phyloP scores from a whole-genome alignment of 2,888 invertebrate genomes.

The Sialis lutaria region DNA sequence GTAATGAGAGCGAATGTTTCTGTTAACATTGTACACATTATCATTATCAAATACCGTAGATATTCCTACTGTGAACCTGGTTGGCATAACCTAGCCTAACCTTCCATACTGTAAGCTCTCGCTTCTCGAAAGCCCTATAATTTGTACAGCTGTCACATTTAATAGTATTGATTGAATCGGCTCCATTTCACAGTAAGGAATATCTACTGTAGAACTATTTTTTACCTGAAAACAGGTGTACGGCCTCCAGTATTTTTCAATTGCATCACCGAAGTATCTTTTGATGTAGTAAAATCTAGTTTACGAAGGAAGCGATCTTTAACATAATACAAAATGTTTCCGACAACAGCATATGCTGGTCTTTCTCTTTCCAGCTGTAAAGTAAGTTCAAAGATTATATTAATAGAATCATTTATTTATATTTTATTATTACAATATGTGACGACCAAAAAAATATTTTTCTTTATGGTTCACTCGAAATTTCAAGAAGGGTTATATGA shows the following conservation, averaged over 20 bases:
- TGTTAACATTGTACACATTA: too few species aligned
- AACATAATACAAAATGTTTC: constrained; percentile 86
- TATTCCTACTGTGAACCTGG: too few species aligned
- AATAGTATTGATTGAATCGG: not conserved
- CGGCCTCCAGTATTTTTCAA: constrained; percentile 66
- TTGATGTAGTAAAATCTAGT: constrained; percentile 83
- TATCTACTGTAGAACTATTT: not conserved
- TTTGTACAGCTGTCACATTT: too few species aligned
- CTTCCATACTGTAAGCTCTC: too few species aligned
- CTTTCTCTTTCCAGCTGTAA: constrained; percentile 80
- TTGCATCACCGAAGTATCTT: constrained; percentile 86
- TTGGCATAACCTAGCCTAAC: too few species aligned
- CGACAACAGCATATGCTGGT: constrained; percentile 88
- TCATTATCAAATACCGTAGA: not conserved
- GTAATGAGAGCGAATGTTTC: not conserved
- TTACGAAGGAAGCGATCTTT: constrained; percentile 84
- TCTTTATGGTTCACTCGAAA: too few species aligned
- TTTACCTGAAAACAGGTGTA: constrained; percentile 47
- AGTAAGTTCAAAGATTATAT: constrained; percentile 13
- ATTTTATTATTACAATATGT: not conserved
- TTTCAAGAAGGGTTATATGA: too few species aligned
- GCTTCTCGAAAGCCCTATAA: too few species aligned
- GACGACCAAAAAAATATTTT: too few species aligned
- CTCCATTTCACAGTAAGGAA: not conserved
- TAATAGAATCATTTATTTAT: not conserved